These are phyloP conservation scores for Masnerella sp. DNA, from an alignment of 2,888 invertebrate genomes.

Conservation along the genomic window DNA sequence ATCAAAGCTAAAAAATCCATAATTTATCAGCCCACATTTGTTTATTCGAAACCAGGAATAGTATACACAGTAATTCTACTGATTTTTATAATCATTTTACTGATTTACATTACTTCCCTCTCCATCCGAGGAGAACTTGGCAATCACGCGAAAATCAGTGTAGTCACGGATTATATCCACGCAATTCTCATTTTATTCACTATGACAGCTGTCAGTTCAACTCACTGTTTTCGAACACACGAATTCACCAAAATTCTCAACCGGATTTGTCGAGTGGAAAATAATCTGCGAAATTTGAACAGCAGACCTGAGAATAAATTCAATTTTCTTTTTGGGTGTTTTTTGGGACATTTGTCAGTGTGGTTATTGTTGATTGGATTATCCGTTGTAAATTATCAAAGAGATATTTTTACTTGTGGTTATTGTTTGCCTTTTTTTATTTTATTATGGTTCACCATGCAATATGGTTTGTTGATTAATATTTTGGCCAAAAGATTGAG, in stretches of 20 bases:
- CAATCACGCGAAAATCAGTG: background rate
- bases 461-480: conserved; percentile 16
- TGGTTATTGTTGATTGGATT: background rate
- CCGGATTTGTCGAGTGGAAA: conserved; percentile 5
- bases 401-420: conserved; percentile 1
- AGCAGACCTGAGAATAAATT: background rate
- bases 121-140: background rate
- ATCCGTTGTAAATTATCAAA: background rate
- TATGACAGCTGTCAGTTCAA: background rate
- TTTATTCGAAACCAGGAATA: background rate
- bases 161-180: conserved; percentile 12
- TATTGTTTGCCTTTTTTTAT: conserved; percentile 26
- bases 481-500: too few relatives aligned
- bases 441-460: conserved; percentile 10
- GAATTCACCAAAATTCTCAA: conserved; percentile 4
- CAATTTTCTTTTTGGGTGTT: background rate
- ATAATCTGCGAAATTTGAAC: background rate
- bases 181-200: background rate
- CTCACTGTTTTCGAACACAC: background rate
- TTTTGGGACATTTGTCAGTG: background rate
- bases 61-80: background rate
- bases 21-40: background rate
- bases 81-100: background rate
- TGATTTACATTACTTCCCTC: background rate
- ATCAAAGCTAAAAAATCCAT: background rate